These are phyloP conservation scores for Drosophila mayaguana DNA, from an alignment of 2,888 invertebrate species.

Conservation along the genomic window DNA sequence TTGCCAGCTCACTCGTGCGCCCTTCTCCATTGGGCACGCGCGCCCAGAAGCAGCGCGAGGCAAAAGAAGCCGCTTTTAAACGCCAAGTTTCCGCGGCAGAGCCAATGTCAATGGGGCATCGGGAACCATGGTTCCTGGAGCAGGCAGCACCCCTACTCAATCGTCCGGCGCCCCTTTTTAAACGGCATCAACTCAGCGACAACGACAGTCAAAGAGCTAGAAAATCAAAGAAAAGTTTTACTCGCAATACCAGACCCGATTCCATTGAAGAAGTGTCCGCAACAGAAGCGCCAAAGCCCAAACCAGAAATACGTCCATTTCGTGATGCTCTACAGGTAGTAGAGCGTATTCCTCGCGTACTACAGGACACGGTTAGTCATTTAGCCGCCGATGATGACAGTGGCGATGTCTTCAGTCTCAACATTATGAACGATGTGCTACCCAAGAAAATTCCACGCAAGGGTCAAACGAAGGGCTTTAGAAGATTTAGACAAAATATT, in stretches of 20 bases:
- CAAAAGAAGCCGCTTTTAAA: constrained; percentile 31
- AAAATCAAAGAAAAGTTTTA: constrained; percentile 33
- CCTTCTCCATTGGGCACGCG: constrained; percentile 78
- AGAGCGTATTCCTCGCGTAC: constrained; percentile 66
- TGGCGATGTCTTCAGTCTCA: constrained; percentile 68
- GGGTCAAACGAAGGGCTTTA: constrained; percentile 14
- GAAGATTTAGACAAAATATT: constrained; percentile 24
- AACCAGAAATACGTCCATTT: constrained; percentile 59
- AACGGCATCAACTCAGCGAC: constrained; percentile 18
- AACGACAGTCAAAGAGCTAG: constrained; percentile 6
- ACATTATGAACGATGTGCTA: constrained; percentile 62
- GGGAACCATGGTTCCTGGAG: constrained; percentile 69
- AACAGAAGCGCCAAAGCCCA: not conserved
- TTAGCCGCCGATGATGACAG: constrained; percentile 54
- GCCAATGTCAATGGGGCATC: constrained; percentile 1
- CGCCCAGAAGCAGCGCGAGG: constrained; percentile 39
- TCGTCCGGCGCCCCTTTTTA: constrained; percentile 64
- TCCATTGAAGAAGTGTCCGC: constrained; percentile 36
- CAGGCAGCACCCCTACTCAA: constrained; percentile 42
- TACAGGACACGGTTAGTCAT: constrained; percentile 68
- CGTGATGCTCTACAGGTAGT: constrained; percentile 70
- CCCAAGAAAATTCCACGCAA: constrained; percentile 40
- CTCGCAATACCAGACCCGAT: constrained; percentile 14
- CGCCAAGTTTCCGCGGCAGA: constrained; percentile 25
- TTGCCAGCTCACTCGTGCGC: constrained; percentile 74